These are phyloP conservation scores for Rhopalosiphum nymphaeae DNA, from an alignment of 2,888 invertebrate species.

Conservation along the genomic window DNA sequence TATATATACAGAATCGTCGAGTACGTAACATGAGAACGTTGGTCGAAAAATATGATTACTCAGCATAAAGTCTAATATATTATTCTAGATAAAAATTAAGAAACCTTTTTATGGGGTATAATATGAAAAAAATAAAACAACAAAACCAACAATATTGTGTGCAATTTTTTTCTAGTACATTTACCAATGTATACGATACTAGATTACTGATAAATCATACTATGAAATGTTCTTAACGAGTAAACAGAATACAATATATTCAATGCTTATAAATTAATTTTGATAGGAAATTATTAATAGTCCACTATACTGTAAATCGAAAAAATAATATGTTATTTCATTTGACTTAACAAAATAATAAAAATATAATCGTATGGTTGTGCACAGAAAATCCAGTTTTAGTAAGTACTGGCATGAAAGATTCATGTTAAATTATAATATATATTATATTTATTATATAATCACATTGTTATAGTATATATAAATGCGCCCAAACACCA, in stretches of 20 bases:
- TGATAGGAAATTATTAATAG: neutral
- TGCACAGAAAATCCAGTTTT: neutral
- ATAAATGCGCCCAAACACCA: neutral
- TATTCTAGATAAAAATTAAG: neutral
- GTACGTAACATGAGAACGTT: neutral
- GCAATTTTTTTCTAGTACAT: neutral
- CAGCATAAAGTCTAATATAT: neutral
- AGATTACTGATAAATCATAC: neutral
- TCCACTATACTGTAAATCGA: too few relatives aligned
- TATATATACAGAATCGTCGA: neutral
- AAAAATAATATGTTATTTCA: neutral
- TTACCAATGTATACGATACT: neutral
- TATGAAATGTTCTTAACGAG: neutral
- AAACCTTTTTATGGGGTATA: neutral
- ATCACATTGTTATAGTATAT: neutral
- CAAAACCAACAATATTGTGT: neutral
- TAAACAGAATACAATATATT: neutral
- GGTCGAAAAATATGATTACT: constrained; percentile 19
- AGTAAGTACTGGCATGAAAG: neutral
- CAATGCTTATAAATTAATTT: neutral
- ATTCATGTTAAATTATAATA: neutral
- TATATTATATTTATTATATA: neutral
- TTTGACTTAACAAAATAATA: neutral
- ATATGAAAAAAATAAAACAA: neutral
- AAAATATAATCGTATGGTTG: neutral